Percentiles rank a stretch among this genome's conserved stretches.
phyloP scores from a whole-genome alignment of 2,113 vertebrate genomes.

The Shinisaurus crocodilurus region DNA sequence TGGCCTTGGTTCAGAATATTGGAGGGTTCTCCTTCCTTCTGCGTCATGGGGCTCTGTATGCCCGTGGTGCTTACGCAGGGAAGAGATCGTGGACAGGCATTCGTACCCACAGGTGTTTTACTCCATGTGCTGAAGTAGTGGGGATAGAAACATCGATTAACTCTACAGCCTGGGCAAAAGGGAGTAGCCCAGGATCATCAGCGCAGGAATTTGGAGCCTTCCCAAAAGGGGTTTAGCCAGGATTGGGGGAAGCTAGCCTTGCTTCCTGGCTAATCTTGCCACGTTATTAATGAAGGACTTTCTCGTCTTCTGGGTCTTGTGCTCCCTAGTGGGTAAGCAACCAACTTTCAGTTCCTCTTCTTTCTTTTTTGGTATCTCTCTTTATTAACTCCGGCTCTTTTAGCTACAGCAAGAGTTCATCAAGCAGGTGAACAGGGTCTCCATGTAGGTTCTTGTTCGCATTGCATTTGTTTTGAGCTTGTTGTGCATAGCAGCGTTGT shows the following conservation, averaged over 20 bases:
- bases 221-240: constrained; percentile 34
- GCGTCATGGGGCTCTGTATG: constrained; percentile 31
- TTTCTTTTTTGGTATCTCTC: background rate
- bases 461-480: background rate
- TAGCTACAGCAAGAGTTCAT: background rate
- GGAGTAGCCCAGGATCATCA: background rate
- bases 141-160: rapidly evolving
- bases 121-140: background rate
- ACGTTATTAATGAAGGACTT: constrained; percentile 69
- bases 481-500: background rate
- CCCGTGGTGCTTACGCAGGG: background rate
- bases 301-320: constrained; percentile 56
- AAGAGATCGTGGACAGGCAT: background rate
- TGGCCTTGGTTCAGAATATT: constrained; percentile 50
- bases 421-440: background rate
- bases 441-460: background rate
- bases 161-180: constrained; percentile 17
- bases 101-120: rapidly evolving
- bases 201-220: background rate
- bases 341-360: rapidly evolving
- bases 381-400: background rate
- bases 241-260: background rate
- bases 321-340: constrained; percentile 72
- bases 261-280: background rate
- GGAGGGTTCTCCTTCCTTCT: too few species aligned